Evolutionary conservation across 2,797 vertebrate genomes (phyloP).

Genomic region (Limnodromus scolopaceus): DNA sequence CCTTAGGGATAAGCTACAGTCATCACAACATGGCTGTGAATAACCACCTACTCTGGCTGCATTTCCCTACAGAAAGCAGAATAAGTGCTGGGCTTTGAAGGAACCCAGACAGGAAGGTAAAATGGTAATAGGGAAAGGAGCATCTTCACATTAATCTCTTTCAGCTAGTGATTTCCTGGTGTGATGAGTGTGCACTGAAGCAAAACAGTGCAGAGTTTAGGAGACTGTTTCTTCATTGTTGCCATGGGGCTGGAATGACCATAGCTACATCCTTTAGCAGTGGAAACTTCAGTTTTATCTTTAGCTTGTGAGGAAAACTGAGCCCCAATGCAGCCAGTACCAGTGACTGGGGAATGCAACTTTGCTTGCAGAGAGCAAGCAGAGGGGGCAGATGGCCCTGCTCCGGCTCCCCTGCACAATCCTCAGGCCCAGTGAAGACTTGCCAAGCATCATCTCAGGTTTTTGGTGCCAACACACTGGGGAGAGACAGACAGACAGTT

Average conservation of each 20-base stretch:
- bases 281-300: background rate
- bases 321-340: background rate
- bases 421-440: background rate
- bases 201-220: background rate
- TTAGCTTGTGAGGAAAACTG: background rate
- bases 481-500: background rate
- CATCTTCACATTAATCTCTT: background rate
- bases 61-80: background rate
- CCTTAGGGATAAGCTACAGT: background rate
- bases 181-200: background rate
- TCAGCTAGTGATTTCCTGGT: background rate
- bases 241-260: background rate
- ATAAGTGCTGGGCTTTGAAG: background rate
- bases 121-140: background rate
- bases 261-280: background rate
- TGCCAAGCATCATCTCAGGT: background rate
- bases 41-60: background rate
- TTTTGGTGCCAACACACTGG: background rate
- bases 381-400: background rate
- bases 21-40: background rate
- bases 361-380: background rate
- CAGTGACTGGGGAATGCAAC: background rate
- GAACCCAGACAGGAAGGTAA: background rate
- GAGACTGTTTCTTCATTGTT: background rate
- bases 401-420: background rate